Evolutionary conservation across 2,113 vertebrate species (phyloP).

Genomic region (Bos indicus): DNA sequence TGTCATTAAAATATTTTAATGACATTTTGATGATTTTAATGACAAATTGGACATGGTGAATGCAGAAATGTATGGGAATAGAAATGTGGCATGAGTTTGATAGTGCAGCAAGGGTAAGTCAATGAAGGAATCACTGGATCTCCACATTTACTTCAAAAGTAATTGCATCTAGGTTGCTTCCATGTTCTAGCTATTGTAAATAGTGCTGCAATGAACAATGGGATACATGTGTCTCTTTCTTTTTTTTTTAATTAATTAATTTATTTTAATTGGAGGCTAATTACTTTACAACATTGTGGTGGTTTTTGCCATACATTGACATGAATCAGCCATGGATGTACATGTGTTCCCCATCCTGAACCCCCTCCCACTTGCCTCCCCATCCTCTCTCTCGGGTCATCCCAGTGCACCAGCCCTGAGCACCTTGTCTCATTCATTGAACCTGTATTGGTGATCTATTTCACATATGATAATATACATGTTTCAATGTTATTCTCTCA

Average conservation of each 20-base stretch:
- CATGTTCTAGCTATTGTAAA: not conserved
- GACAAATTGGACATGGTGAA: not conserved
- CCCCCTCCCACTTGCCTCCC: rapidly evolving
- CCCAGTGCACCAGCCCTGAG: not conserved
- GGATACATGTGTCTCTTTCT: not conserved
- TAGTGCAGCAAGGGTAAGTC: not conserved
- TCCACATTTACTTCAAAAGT: not conserved
- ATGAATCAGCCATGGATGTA: not conserved
- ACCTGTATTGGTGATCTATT: not conserved
- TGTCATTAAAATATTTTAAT: not conserved
- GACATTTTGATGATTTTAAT: not conserved
- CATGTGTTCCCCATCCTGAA: not conserved
- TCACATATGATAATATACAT: not conserved
- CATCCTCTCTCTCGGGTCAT: not conserved
- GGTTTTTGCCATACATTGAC: not conserved
- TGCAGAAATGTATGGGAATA: not conserved
- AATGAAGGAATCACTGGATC: not conserved
- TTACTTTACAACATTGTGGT: not conserved
- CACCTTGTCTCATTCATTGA: not conserved
- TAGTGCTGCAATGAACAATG: not conserved
- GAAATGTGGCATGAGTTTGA: not conserved
- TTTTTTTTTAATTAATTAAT: not conserved
- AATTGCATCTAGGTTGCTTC: not conserved
- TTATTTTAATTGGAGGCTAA: not conserved
- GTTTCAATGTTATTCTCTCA: not conserved